Evolutionary conservation across 2,113 vertebrate genomes (phyloP).

Genomic region (Catagonus wagneri): DNA sequence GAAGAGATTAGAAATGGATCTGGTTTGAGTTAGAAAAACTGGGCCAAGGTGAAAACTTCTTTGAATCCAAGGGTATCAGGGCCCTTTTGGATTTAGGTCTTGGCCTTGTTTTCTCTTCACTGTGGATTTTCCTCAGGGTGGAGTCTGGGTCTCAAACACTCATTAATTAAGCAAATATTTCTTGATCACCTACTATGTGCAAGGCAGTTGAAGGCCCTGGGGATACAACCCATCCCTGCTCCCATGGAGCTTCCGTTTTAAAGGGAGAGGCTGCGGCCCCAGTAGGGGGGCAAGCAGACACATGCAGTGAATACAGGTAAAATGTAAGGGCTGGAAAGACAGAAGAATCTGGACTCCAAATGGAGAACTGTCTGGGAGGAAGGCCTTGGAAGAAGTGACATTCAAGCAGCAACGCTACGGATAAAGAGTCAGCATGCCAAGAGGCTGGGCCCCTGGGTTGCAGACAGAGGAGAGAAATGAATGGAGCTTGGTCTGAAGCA

Average conservation of each 20-base stretch:
- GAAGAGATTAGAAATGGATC: background rate
- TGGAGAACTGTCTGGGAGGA: background rate
- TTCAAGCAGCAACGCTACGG: background rate
- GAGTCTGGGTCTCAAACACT: background rate
- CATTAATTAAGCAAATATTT: constrained; percentile 10
- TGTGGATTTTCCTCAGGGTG: background rate
- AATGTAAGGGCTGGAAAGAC: background rate
- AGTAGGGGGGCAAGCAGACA: background rate
- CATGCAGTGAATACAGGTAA: background rate
- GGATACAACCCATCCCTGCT: background rate
- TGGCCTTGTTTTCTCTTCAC: background rate
- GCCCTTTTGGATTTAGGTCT: background rate
- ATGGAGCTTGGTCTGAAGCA: background rate
- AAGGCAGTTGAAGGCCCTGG: background rate
- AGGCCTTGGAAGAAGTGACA: background rate
- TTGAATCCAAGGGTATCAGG: background rate
- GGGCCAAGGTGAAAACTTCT: background rate
- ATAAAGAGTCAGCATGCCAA: background rate
- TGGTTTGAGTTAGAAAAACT: background rate
- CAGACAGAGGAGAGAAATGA: background rate
- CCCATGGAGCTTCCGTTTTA: background rate
- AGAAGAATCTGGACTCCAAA: background rate
- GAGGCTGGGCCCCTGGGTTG: background rate
- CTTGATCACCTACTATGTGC: background rate
- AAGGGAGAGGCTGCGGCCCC: background rate